These are phyloP conservation scores for Alligator mississippiensis DNA, from an alignment of 2,113 vertebrate genomes.

Conservation along the genomic window DNA sequence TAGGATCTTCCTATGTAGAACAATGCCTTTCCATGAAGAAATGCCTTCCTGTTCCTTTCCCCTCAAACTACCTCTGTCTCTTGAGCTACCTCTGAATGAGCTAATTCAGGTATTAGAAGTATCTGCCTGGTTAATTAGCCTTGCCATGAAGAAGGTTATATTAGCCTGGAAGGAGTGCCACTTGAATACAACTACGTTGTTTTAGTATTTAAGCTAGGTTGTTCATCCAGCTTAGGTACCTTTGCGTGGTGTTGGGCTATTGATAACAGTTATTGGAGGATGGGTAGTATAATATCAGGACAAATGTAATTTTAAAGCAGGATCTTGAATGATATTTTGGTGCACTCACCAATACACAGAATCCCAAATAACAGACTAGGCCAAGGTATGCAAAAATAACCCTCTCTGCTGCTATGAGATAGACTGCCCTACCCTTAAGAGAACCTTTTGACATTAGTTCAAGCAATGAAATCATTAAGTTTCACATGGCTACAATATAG, in stretches of 20 bases:
- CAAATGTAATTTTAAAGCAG: background rate
- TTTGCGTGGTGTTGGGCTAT: too few species aligned
- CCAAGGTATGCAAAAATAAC: background rate
- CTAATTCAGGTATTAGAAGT: too few species aligned
- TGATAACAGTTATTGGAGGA: background rate
- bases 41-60: background rate
- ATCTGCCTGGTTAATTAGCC: too few species aligned
- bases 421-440: constrained; percentile 51
- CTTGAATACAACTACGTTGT: too few species aligned
- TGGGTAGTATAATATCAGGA: background rate
- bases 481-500: constrained; percentile 16
- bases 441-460: constrained; percentile 61
- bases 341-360: background rate
- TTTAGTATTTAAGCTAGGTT: too few species aligned
- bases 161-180: too few species aligned
- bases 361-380: background rate
- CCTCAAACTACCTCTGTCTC: too few species aligned
- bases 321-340: background rate
- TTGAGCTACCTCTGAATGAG: too few species aligned
- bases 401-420: too few species aligned
- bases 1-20: background rate
- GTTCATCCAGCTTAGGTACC: too few species aligned
- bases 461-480: constrained; percentile 63
- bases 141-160: too few species aligned
- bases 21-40: background rate